phyloP scores from a whole-genome alignment of 2,113 vertebrate species.

The Myotis lucifugus region DNA sequence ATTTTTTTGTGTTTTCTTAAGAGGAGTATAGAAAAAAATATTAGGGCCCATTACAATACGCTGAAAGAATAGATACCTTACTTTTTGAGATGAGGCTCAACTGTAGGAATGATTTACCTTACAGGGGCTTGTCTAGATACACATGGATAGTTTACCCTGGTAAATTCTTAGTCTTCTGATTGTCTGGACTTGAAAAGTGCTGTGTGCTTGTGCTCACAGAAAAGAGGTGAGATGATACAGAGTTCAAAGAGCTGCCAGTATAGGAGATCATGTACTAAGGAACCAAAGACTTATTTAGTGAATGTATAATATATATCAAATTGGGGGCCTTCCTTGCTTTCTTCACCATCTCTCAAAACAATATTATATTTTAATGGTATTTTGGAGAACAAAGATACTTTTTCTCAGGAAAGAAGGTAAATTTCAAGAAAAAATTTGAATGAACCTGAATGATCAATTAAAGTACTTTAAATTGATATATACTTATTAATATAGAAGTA shows the following conservation, averaged over 20 bases:
- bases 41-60: not conserved
- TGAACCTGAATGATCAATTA: constrained; percentile 13
- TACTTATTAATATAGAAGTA: constrained; percentile 26
- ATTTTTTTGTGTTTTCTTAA: constrained; percentile 22
- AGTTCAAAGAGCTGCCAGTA: constrained; percentile 41
- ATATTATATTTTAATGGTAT: constrained; percentile 19
- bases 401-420: constrained; percentile 40
- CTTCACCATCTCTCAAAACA: not conserved
- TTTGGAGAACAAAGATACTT: constrained; percentile 29
- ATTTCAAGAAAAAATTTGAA: constrained; percentile 56
- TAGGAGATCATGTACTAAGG: not conserved
- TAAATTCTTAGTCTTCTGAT: constrained; percentile 31
- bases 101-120: constrained; percentile 4
- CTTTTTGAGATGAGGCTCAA: not conserved
- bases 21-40: constrained; percentile 7
- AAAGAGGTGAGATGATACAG: constrained; percentile 9
- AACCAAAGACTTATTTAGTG: constrained; percentile 35
- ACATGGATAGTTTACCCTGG: constrained; percentile 51
- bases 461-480: constrained; percentile 17
- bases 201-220: not conserved
- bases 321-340: not conserved
- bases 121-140: constrained; percentile 9
- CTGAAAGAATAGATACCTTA: constrained; percentile 27
- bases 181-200: constrained; percentile 53
- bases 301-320: not conserved